Conservation (phyloP, 2,797 vertebrate species). For the Dromococcyx pavoninus region DNA sequence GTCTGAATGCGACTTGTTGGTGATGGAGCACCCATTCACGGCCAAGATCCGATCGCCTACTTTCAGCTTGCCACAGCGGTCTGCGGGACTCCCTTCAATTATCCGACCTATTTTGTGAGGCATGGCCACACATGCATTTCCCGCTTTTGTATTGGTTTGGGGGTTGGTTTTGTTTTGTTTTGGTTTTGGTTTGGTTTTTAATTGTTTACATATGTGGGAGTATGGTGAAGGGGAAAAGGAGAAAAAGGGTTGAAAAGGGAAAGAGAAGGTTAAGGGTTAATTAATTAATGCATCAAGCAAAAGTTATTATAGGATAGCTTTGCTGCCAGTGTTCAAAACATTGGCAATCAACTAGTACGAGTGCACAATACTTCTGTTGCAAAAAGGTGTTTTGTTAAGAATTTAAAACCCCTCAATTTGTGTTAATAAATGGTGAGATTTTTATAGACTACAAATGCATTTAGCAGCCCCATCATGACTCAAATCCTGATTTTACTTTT, state of each 20-base stretch:
- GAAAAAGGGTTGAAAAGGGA: slow-evolving; percentile 86
- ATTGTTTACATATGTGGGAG: slow-evolving; percentile 74
- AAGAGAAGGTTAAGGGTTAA: slow-evolving; percentile 92
- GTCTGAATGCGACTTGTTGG: slow-evolving; percentile 99
- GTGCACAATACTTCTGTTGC: slow-evolving; percentile 11
- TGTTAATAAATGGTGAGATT: not conserved
- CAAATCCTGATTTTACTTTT: not conserved
- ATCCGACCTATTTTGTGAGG: slow-evolving; percentile 99
- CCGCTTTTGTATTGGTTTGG: slow-evolving; percentile 87
- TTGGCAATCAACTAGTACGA: slow-evolving; percentile 67
- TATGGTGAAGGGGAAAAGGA: slow-evolving; percentile 76
- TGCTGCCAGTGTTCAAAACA: slow-evolving; percentile 78
- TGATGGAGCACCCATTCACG: slow-evolving; percentile 96
- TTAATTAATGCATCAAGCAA: slow-evolving; percentile 91
- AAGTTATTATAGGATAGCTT: slow-evolving; percentile 83
- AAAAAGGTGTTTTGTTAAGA: not conserved
- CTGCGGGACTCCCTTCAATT: slow-evolving; percentile 99
- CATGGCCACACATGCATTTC: slow-evolving; percentile 99
- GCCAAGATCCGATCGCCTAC: slow-evolving; percentile 99
- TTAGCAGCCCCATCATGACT: slow-evolving; percentile 23
- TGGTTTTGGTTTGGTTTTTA: slow-evolving; percentile 47
- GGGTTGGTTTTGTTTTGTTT: slow-evolving; percentile 68
- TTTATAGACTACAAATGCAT: slow-evolving; percentile 30
- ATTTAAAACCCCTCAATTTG: not conserved
- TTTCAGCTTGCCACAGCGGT: slow-evolving; percentile 98